Evolutionary conservation across 2,888 invertebrate species (phyloP).

Genomic region (Meteorus cinctellus): DNA sequence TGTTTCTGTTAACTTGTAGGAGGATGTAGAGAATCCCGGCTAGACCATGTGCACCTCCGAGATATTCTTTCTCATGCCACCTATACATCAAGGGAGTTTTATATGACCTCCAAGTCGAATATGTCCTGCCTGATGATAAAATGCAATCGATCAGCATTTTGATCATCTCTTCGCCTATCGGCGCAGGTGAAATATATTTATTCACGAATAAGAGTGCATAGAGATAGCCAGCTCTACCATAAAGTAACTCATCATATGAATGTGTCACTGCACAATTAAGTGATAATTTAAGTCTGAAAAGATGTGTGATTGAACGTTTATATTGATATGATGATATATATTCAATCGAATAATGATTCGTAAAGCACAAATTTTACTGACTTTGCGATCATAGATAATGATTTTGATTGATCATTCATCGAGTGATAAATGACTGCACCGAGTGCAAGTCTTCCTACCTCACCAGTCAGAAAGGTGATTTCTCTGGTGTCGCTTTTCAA

Average conservation of each 20-base stretch:
- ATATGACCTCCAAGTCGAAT: conserved; percentile 75
- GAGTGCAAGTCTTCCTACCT: conserved; percentile 80
- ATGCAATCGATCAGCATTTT: conserved; percentile 75
- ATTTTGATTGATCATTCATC: conserved; percentile 76
- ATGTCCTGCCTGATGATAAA: conserved; percentile 79
- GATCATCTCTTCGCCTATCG: conserved; percentile 77
- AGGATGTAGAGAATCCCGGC: conserved; percentile 89
- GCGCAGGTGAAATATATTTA: conserved; percentile 77
- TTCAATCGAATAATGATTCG: conserved; percentile 37
- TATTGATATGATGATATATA: conserved; percentile 23
- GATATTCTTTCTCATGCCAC: conserved; percentile 91
- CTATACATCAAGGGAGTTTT: conserved; percentile 84
- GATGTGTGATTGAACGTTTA: conserved; percentile 32
- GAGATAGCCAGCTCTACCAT: conserved; percentile 89
- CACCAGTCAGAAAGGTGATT: conserved; percentile 82
- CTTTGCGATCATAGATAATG: conserved; percentile 75
- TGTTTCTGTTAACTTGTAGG: conserved; percentile 78
- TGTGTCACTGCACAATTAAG: conserved; percentile 76
- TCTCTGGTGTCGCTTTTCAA: conserved; percentile 70
- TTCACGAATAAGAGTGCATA: conserved; percentile 85
- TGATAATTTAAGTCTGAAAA: conserved; percentile 77
- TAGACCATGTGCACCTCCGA: conserved; percentile 93
- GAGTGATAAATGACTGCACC: conserved; percentile 77
- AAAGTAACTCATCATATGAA: conserved; percentile 87
- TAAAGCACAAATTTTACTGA: conserved; percentile 61